These are phyloP conservation scores for Orchesellides sinensis DNA, from an alignment of 2,888 invertebrate genomes.

Conservation along the genomic window DNA sequence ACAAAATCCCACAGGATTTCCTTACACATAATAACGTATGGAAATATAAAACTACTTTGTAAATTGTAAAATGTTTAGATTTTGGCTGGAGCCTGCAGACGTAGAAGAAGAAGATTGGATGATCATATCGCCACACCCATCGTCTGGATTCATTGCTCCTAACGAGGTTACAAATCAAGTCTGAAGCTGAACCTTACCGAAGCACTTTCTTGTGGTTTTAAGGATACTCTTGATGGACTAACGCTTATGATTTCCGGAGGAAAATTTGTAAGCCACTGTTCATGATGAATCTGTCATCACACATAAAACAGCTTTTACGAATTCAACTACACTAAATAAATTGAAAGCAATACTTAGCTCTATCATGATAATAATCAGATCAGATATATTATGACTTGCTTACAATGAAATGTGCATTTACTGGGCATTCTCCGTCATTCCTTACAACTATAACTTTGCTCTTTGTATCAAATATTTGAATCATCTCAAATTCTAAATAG, in stretches of 20 bases:
- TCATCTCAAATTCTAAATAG: conserved; percentile 65
- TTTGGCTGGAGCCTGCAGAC: conserved; percentile 54
- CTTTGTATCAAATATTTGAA: conserved; percentile 68
- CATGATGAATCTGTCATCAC: conserved; percentile 66
- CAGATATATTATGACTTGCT: conserved; percentile 3
- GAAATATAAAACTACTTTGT: conserved; percentile 1
- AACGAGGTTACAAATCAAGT: too few relatives aligned
- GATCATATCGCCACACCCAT: conserved; percentile 53
- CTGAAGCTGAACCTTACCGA: too few relatives aligned
- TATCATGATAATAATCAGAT: not conserved
- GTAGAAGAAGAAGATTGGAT: conserved; percentile 39
- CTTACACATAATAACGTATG: conserved; percentile 62
- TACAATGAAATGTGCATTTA: conserved; percentile 62
- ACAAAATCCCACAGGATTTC: conserved; percentile 68
- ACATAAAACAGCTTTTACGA: too few relatives aligned
- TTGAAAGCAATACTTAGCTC: not conserved
- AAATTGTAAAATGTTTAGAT: conserved; percentile 31
- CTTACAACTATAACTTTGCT: conserved; percentile 52
- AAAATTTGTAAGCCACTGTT: conserved; percentile 69
- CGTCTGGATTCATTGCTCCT: conserved; percentile 56
- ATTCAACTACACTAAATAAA: too few relatives aligned
- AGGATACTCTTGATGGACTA: conserved; percentile 41
- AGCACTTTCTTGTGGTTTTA: conserved; percentile 61
- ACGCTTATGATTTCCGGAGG: conserved; percentile 49
- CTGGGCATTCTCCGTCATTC: conserved; percentile 58